Conservation (phyloP, 2,888 invertebrate species). For the Diarsia brunnea region DNA sequence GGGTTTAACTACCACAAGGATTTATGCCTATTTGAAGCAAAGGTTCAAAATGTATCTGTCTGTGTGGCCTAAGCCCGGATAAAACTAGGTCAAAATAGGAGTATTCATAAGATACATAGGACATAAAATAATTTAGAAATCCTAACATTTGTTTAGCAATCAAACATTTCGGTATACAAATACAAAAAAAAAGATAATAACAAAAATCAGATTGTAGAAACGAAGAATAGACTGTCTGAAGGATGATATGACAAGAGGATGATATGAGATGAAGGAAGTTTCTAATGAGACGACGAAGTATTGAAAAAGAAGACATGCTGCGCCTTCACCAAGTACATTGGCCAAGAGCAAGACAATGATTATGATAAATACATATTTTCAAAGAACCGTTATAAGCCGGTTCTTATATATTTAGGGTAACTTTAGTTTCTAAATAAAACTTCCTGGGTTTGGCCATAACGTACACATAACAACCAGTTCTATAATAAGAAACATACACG, state of each 20-base stretch:
- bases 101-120: background rate
- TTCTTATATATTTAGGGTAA: no score
- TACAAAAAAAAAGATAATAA: no score
- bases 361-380: no score
- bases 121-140: no score
- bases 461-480: background rate
- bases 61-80: background rate
- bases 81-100: background rate
- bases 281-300: no score
- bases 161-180: no score
- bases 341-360: no score
- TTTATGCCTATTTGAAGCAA: conserved; percentile 41
- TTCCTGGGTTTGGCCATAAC: background rate
- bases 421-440: background rate
- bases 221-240: background rate
- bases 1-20: conserved; percentile 52
- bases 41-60: background rate
- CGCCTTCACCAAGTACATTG: no score
- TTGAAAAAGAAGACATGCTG: no score
- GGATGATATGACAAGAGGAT: background rate
- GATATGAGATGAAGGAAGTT: no score
- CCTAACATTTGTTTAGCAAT: no score
- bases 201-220: background rate
- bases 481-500: conserved; percentile 42
- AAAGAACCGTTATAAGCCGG: no score